Conservation (phyloP, 2,113 vertebrate species). For the Macrotus californicus region DNA sequence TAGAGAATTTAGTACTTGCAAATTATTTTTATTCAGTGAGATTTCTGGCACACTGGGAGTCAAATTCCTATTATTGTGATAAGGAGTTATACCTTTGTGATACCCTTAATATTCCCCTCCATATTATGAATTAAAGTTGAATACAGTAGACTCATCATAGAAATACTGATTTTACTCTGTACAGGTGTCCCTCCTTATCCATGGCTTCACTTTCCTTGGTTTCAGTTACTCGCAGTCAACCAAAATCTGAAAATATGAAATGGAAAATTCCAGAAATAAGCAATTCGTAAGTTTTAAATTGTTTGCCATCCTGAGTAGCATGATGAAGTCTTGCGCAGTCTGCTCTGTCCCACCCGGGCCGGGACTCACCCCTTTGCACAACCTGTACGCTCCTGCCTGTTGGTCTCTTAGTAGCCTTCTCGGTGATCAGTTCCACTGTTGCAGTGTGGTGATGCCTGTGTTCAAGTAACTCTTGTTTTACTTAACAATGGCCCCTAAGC, state of each 20-base stretch:
- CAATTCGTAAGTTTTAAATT: neutral
- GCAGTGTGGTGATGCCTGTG: neutral
- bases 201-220: neutral
- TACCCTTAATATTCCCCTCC: neutral
- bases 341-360: neutral
- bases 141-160: neutral
- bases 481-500: neutral
- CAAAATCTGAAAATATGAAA: neutral
- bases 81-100: neutral
- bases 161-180: slow-evolving; percentile 5
- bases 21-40: neutral
- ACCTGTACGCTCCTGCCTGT: too few relatives aligned
- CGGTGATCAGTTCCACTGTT: neutral
- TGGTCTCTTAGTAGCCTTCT: neutral
- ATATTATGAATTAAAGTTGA: neutral
- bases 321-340: neutral
- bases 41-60: neutral
- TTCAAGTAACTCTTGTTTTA: neutral
- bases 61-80: slow-evolving; percentile 15
- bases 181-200: neutral
- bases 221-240: neutral
- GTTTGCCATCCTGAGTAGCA: neutral
- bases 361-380: neutral
- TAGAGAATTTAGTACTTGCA: neutral
- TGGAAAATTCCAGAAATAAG: neutral